Percentiles rank a stretch among this genome's conserved stretches.
phyloP scores from a whole-genome alignment of 2,888 invertebrate genomes.

The Tinea semifulvella region DNA sequence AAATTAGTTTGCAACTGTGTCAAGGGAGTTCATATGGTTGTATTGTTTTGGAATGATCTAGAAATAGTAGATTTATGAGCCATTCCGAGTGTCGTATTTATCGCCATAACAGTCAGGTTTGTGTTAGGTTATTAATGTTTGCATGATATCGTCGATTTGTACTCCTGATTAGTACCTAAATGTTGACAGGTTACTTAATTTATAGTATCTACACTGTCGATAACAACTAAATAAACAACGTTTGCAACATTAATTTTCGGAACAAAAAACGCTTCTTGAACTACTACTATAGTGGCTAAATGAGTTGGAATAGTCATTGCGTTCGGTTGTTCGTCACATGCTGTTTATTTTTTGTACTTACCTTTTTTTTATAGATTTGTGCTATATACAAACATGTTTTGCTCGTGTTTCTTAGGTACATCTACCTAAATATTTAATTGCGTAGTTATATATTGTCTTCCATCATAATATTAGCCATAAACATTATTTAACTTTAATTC shows the following conservation, averaged over 20 bases:
- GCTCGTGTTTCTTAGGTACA: neutral
- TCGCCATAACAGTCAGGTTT: neutral
- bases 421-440: too few species aligned
- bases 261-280: conserved; percentile 1
- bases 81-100: conserved; percentile 4
- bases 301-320: neutral
- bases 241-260: neutral
- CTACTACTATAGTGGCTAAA: conserved; percentile 1
- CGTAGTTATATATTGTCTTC: too few species aligned
- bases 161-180: too few species aligned
- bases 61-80: conserved; percentile 9
- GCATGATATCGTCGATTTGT: too few species aligned
- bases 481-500: too few species aligned
- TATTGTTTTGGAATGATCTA: conserved; percentile 4
- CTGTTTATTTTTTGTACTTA: neutral
- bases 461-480: too few species aligned
- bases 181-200: too few species aligned
- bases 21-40: conserved; percentile 8
- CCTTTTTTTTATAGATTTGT: neutral
- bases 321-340: neutral
- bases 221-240: neutral
- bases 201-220: neutral
- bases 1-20: conserved; percentile 6
- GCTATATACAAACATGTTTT: neutral
- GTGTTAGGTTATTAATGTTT: neutral